These are phyloP conservation scores for Ammodramus savannarum DNA, from an alignment of 2,113 vertebrate genomes.

Conservation along the genomic window DNA sequence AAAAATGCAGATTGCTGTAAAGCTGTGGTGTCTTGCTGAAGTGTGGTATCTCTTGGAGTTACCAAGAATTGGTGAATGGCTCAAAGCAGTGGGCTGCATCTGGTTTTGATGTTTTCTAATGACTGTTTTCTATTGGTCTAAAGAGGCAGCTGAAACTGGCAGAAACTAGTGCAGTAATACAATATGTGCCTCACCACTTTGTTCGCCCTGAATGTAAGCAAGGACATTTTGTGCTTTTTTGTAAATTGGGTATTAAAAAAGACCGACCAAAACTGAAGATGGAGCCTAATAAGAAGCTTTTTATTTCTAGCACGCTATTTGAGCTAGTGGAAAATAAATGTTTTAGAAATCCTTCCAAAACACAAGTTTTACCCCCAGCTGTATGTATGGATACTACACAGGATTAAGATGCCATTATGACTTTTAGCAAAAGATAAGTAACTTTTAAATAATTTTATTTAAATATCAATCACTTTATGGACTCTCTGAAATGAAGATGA, in stretches of 20 bases:
- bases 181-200: background rate
- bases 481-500: background rate
- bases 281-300: background rate
- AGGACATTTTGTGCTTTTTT: background rate
- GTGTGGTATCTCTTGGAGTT: background rate
- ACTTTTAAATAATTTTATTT: background rate
- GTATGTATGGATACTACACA: background rate
- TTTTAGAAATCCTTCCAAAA: background rate
- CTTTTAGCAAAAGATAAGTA: background rate
- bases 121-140: background rate
- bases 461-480: background rate
- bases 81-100: background rate
- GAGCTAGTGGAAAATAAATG: background rate
- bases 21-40: background rate
- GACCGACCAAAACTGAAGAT: background rate
- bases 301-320: background rate
- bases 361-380: background rate
- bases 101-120: background rate
- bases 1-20: background rate
- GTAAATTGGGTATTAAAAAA: background rate
- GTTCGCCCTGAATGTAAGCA: background rate
- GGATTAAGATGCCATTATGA: background rate
- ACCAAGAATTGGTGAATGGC: background rate
- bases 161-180: background rate
- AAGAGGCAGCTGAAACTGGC: background rate